Percentiles rank a stretch among this genome's conserved stretches.
Conservation (phyloP, 2,797 vertebrate species). For the Tolypeutes matacus region DNA sequence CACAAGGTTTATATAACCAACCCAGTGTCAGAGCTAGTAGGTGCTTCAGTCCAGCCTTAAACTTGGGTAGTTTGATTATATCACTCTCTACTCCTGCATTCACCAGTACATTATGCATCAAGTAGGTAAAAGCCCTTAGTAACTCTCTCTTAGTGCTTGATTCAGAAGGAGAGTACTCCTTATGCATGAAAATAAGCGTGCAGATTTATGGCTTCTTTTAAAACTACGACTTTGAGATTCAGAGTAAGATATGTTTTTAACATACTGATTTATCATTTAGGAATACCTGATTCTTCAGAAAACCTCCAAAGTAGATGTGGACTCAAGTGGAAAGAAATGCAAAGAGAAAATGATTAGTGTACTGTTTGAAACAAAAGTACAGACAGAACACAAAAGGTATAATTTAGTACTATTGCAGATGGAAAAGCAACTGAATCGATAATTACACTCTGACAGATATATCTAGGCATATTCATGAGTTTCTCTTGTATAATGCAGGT, state of each 20-base stretch:
- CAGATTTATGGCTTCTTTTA: slow-evolving; percentile 65
- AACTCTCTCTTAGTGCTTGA: neutral
- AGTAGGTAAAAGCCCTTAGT: neutral
- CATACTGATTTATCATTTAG: slow-evolving; percentile 85
- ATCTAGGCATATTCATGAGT: slow-evolving; percentile 84
- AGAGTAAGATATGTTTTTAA: slow-evolving; percentile 61
- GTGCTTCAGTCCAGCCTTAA: neutral
- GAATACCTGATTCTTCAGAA: slow-evolving; percentile 92
- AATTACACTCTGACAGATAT: slow-evolving; percentile 87
- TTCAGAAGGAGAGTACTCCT: neutral
- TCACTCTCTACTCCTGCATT: neutral
- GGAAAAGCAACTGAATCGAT: slow-evolving; percentile 86
- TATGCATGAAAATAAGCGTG: slow-evolving; percentile 21
- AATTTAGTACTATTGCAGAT: slow-evolving; percentile 85
- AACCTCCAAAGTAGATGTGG: slow-evolving; percentile 93
- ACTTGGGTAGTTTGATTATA: neutral
- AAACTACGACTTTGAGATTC: slow-evolving; percentile 48
- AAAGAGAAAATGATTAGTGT: slow-evolving; percentile 94
- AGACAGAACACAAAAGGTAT: slow-evolving; percentile 89
- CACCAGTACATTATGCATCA: neutral
- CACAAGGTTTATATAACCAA: neutral
- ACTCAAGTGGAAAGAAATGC: slow-evolving; percentile 94
- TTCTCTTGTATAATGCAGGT: slow-evolving; percentile 88
- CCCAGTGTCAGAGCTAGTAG: neutral
- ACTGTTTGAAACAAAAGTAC: slow-evolving; percentile 89